A percentile compares a stretch with the other conserved stretches of the same genome.
Conservation (phyloP, 2,797 vertebrate species). For the Danio choprae region DNA sequence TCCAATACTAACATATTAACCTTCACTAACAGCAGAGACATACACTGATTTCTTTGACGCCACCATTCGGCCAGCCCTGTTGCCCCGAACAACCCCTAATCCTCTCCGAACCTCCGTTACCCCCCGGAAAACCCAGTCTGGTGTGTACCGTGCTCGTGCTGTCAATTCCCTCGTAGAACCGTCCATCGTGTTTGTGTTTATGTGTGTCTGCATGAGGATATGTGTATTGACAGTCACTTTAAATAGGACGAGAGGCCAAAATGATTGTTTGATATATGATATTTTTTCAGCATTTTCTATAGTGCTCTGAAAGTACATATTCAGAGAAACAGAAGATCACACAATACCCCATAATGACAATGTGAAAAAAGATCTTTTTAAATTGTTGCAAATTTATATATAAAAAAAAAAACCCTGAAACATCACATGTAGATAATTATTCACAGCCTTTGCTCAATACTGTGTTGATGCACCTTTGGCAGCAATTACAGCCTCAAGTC, state of each 20-base stretch:
- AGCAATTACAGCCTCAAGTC: too few species aligned
- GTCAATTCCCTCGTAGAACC: constrained; percentile 32
- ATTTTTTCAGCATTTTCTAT: neutral
- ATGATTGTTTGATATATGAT: neutral
- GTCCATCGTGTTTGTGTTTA: constrained; percentile 35
- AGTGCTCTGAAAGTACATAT: constrained; percentile 14
- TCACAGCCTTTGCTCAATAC: too few species aligned
- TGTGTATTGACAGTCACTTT: constrained; percentile 19
- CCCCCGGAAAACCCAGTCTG: constrained; percentile 70
- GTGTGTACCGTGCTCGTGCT: constrained; percentile 67
- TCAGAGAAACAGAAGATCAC: neutral
- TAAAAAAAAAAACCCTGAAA: too few species aligned
- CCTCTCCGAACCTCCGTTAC: constrained; percentile 67
- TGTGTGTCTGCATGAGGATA: constrained; percentile 40
- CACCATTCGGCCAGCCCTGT: constrained; percentile 63
- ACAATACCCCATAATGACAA: too few species aligned
- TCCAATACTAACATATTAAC: constrained; percentile 63
- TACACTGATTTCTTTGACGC: constrained; percentile 58
- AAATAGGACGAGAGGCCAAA: neutral
- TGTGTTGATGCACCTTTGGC: too few species aligned
- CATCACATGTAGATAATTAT: too few species aligned
- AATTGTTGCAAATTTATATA: too few species aligned
- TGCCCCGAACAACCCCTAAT: constrained; percentile 63
- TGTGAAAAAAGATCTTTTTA: too few species aligned
- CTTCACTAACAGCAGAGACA: constrained; percentile 65